Percentiles rank a stretch among this genome's conserved stretches.
Conservation (phyloP, 2,797 vertebrate genomes). For the Cichlasoma orientale region DNA sequence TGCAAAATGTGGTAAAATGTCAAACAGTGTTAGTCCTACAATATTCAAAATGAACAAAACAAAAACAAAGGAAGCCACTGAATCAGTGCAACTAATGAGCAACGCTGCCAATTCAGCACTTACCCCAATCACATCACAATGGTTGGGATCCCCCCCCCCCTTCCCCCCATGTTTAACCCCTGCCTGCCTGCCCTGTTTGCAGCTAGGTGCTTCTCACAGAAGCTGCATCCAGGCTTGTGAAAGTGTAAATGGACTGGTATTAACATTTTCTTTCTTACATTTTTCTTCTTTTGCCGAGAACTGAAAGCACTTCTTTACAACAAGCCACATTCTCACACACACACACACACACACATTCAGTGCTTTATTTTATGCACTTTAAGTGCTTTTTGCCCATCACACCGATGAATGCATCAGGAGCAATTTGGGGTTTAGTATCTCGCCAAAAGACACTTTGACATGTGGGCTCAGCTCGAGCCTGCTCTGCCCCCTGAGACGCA, state of each 20-base stretch:
- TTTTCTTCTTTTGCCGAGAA: not conserved
- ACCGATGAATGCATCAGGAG: not conserved
- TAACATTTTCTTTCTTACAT: not conserved
- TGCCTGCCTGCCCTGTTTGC: not conserved
- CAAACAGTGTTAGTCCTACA: not conserved
- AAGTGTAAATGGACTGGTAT: fast-evolving
- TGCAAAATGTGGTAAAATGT: not conserved
- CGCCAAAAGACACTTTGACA: not conserved
- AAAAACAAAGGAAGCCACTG: not conserved
- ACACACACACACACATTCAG: no score
- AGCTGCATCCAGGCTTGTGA: not conserved
- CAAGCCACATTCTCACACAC: not conserved
- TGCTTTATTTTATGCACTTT: not conserved
- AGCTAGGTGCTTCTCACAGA: no score
- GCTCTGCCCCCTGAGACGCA: no score
- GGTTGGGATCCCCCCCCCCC: no score
- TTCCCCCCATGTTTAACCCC: no score
- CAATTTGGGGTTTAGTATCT: not conserved
- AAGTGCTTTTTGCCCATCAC: not conserved
- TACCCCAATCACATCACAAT: not conserved
- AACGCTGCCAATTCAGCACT: not conserved
- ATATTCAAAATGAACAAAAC: not conserved
- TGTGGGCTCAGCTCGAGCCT: not conserved
- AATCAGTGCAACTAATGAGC: not conserved
- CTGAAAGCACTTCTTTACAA: not conserved